Percentiles rank a stretch among this genome's conserved stretches.
Conservation (phyloP, 1,140 invertebrate species). For the Lordiphosa clarofinis region DNA sequence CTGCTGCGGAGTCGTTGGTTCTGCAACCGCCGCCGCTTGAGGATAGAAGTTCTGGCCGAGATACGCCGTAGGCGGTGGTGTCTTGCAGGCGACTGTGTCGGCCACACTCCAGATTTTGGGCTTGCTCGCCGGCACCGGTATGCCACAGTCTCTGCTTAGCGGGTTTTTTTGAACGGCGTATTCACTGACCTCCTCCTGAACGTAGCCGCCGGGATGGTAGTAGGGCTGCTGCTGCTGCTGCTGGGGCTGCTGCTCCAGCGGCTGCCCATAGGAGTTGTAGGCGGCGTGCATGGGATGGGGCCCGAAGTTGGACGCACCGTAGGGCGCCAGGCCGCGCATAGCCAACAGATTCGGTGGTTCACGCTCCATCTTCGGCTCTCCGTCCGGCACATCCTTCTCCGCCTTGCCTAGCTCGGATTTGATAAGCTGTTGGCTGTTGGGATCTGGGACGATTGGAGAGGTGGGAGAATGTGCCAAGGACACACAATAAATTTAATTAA, state of each 20-base stretch:
- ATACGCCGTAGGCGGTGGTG: constrained; percentile 85
- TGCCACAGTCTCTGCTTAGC: constrained; percentile 86
- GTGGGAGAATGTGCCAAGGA: constrained; percentile 17
- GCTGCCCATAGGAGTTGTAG: constrained; percentile 54
- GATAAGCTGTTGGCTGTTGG: constrained; percentile 53
- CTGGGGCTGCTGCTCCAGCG: constrained; percentile 29
- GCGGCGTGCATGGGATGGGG: constrained; percentile 46
- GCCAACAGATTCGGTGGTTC: constrained; percentile 82
- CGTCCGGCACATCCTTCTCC: constrained; percentile 79
- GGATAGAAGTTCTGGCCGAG: constrained; percentile 74
- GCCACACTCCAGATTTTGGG: constrained; percentile 99
- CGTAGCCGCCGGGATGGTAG: constrained; percentile 70
- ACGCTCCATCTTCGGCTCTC: constrained; percentile 82
- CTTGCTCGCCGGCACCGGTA: constrained; percentile 92
- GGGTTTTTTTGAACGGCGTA: constrained; percentile 83
- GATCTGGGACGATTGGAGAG: constrained; percentile 57
- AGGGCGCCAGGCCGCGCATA: constrained; percentile 52
- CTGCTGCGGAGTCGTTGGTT: constrained; percentile 23
- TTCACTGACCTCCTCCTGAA: constrained; percentile 81
- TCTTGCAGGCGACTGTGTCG: constrained; percentile 97
- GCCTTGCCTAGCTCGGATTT: constrained; percentile 83
- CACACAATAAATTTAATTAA: constrained; percentile 73
- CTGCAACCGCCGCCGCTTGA: constrained; percentile 40
- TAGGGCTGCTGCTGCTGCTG: constrained; percentile 33
- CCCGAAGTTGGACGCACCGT: constrained; percentile 39